These are phyloP conservation scores for Pseudomyrmex cubaensis DNA, from an alignment of 1,140 invertebrate species.

Conservation along the genomic window DNA sequence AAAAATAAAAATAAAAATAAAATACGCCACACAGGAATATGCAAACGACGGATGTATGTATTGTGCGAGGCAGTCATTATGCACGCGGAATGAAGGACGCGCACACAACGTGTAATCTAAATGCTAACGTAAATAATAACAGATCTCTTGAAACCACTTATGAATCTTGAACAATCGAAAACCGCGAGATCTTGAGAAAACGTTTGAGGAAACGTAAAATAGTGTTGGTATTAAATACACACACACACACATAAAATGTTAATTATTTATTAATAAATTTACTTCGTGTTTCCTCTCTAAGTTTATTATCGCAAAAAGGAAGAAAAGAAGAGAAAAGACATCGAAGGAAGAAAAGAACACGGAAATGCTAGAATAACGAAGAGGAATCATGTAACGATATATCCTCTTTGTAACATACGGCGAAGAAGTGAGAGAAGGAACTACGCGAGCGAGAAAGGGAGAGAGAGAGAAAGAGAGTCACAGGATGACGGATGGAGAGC, in stretches of 20 bases:
- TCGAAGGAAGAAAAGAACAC: constrained; percentile 19
- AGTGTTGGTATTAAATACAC: too few species aligned
- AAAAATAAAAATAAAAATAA: too few species aligned
- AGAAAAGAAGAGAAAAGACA: neutral
- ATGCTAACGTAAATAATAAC: constrained; percentile 9
- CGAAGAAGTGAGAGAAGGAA: constrained; percentile 20
- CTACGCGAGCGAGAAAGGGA: constrained; percentile 18
- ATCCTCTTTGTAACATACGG: constrained; percentile 39
- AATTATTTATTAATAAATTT: too few species aligned
- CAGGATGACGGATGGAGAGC: constrained; percentile 74
- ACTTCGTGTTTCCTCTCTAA: neutral
- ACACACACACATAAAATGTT: too few species aligned
- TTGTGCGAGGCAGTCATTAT: too few species aligned
- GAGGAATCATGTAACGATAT: constrained; percentile 17
- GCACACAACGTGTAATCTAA: constrained; percentile 9
- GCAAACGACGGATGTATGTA: too few species aligned
- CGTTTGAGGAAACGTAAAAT: too few species aligned
- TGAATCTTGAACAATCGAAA: neutral
- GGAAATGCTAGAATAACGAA: constrained; percentile 14
- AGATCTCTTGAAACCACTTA: neutral
- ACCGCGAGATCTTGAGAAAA: neutral
- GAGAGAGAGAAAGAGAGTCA: constrained; percentile 37
- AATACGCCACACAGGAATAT: too few species aligned
- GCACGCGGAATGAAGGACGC: neutral
- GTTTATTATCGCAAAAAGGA: constrained; percentile 21